Evolutionary conservation across 1,140 invertebrate species (phyloP), one percentile per base, ranked within the genome.

Genomic region (Ostrea edulis): DNA sequence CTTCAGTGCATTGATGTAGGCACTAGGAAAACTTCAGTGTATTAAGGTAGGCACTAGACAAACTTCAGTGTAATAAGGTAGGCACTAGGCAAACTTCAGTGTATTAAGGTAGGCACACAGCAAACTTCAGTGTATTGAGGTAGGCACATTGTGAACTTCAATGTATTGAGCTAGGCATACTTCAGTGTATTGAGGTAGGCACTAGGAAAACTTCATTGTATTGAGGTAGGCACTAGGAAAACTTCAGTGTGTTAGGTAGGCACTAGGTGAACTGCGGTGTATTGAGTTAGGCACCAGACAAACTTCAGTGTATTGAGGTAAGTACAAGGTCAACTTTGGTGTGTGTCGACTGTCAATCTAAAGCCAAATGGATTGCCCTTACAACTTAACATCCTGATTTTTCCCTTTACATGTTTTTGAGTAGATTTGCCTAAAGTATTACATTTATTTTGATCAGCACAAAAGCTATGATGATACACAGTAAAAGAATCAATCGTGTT

Each of bases 1-100:
- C 35, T 44, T 44, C 99, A 99, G 93, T 96, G 97, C 89, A 94
- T 96, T 88, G 89, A 94, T 91, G 94, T 94, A 82, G 83, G 89
- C 8, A 54, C 3, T n/a, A 3, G 2, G 12, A 3, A 20, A 20
- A 62, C n/a, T 62, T 62, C 55, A n/a, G 55, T 62, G 55, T 20
- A 62, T 17, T 2, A 8, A 55, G n/a, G 20, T 20, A 62, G 17
- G 55, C 2, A 7, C 4, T n/a, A 5, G 20, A 20, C 0, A 0
- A 62, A n/a, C n/a, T 62, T 62, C 55, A 2, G 14, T 62, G 55
- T 20, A 62, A 2, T 55, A 8, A 55, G n/a, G n/a, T 20, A 62
- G 17, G 55, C 7, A 7, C 4, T n/a, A 62, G 55, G 5, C 5
- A 20, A 62, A 58, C 35, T 44, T 44, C 35, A 58, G 20, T 17